Percentiles rank a stretch among this genome's conserved stretches.
Conservation (phyloP, 1,140 invertebrate genomes). For the Drosophila trapezifrons region DNA sequence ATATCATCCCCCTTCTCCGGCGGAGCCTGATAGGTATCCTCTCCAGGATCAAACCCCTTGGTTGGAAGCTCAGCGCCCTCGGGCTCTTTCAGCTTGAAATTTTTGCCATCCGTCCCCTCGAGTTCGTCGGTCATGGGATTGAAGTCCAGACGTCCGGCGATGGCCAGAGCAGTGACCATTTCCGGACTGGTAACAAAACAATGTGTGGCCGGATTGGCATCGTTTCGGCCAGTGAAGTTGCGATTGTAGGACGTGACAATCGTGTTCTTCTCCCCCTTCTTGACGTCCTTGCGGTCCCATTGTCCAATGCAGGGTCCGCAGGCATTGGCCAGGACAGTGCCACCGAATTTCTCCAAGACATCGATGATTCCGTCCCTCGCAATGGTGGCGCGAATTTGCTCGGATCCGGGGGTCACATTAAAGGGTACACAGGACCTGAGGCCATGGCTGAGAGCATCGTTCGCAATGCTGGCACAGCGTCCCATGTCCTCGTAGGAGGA, state of each 20-base stretch:
- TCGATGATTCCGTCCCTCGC: slow-evolving; percentile 97
- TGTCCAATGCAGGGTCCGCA: slow-evolving; percentile 99
- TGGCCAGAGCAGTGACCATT: slow-evolving; percentile 96
- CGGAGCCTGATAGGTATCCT: slow-evolving; percentile 97
- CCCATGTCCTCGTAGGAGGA: slow-evolving; percentile 99
- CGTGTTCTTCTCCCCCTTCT: slow-evolving; percentile 99
- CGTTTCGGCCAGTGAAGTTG: slow-evolving; percentile 99
- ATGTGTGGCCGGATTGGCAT: slow-evolving; percentile 99
- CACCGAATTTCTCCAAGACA: slow-evolving; percentile 87
- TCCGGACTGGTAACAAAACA: slow-evolving; percentile 99
- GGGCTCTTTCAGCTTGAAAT: slow-evolving; percentile 96
- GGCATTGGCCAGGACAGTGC: slow-evolving; percentile 96
- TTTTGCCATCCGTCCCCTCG: slow-evolving; percentile 91
- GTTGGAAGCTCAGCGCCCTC: slow-evolving; percentile 96
- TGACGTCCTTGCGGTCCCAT: slow-evolving; percentile 98
- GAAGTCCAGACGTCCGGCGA: slow-evolving; percentile 97
- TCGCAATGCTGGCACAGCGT: slow-evolving; percentile 97
- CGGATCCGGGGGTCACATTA: slow-evolving; percentile 99
- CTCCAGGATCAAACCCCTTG: slow-evolving; percentile 97
- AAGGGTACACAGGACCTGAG: slow-evolving; percentile 97
- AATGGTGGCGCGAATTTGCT: slow-evolving; percentile 99
- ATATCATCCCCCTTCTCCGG: slow-evolving; percentile 86
- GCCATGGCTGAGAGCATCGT: slow-evolving; percentile 94
- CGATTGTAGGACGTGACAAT: slow-evolving; percentile 99
- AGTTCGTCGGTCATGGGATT: slow-evolving; percentile 95